Conservation (phyloP, 2,797 vertebrate genomes). For the Pseudotriccus pelzelni region DNA sequence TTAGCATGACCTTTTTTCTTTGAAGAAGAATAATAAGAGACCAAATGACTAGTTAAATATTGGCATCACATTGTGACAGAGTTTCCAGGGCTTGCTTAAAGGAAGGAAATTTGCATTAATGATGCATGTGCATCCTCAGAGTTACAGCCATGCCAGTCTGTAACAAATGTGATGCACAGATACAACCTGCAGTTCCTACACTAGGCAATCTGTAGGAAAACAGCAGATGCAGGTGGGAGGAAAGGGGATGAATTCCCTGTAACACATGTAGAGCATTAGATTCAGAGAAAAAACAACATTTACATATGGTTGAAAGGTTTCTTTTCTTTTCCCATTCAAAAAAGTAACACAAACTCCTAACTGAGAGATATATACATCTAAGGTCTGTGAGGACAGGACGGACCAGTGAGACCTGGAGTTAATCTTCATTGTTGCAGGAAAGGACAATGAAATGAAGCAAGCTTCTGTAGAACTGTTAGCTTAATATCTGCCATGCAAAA, state of each 20-base stretch:
- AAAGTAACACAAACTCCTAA: not conserved
- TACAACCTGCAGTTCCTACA: not conserved
- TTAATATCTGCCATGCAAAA: constrained; percentile 53
- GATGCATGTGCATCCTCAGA: not conserved
- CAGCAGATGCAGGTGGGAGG: not conserved
- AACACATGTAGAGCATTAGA: not conserved
- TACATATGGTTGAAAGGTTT: not conserved
- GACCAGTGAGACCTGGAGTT: constrained; percentile 44
- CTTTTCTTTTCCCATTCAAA: not conserved
- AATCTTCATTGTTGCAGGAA: constrained; percentile 31
- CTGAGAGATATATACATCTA: not conserved
- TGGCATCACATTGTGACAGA: not conserved
- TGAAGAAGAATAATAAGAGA: constrained; percentile 19
- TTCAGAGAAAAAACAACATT: not conserved
- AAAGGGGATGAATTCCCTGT: not conserved
- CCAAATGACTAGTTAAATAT: not conserved
- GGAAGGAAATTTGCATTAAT: constrained; percentile 29
- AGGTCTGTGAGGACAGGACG: constrained; percentile 24
- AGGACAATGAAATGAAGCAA: constrained; percentile 11
- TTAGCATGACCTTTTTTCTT: not conserved
- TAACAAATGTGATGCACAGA: not conserved
- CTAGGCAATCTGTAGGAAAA: not conserved
- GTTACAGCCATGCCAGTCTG: not conserved
- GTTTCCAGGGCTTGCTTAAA: constrained; percentile 14
- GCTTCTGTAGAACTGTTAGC: constrained; percentile 39